A percentile compares a stretch with the other conserved stretches of the same genome.
phyloP scores from a whole-genome alignment of 2,888 invertebrate species.

The Steinernema hermaphroditum region DNA sequence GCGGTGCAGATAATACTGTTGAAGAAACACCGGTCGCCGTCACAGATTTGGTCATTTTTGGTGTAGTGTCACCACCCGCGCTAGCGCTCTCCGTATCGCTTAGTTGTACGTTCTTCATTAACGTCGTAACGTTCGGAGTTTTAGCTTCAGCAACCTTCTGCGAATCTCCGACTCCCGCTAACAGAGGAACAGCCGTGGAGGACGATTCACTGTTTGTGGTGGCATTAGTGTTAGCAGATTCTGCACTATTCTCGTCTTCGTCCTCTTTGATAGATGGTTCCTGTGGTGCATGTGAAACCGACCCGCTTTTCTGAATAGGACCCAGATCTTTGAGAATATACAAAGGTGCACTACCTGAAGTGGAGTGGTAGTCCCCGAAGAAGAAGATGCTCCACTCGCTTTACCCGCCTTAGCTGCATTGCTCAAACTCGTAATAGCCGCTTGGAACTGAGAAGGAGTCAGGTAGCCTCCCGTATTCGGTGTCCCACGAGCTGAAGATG shows the following conservation, averaged over 20 bases:
- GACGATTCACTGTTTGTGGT: conserved; percentile 13
- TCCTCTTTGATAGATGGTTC: conserved; percentile 65
- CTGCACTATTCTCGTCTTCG: conserved; percentile 52
- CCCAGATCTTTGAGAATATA: neutral
- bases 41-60: conserved; percentile 63
- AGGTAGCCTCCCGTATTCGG: conserved; percentile 9
- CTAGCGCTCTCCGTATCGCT: conserved; percentile 28
- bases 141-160: neutral
- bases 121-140: neutral
- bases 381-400: conserved; percentile 11
- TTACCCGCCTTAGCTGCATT: conserved; percentile 30
- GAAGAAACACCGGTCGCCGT: conserved; percentile 52
- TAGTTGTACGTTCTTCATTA: conserved; percentile 25
- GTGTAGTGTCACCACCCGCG: conserved; percentile 38
- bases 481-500: conserved; percentile 42
- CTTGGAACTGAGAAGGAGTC: conserved; percentile 24
- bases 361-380: neutral
- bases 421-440: conserved; percentile 27
- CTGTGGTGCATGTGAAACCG: conserved; percentile 63
- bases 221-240: conserved; percentile 25
- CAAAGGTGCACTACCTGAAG: conserved; percentile 16
- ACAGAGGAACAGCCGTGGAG: neutral
- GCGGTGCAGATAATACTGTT: neutral
- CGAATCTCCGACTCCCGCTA: conserved; percentile 4
- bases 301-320: conserved; percentile 51